These are phyloP conservation scores for Eupithecia pulchellata DNA, from an alignment of 2,888 invertebrate species.

Conservation along the genomic window DNA sequence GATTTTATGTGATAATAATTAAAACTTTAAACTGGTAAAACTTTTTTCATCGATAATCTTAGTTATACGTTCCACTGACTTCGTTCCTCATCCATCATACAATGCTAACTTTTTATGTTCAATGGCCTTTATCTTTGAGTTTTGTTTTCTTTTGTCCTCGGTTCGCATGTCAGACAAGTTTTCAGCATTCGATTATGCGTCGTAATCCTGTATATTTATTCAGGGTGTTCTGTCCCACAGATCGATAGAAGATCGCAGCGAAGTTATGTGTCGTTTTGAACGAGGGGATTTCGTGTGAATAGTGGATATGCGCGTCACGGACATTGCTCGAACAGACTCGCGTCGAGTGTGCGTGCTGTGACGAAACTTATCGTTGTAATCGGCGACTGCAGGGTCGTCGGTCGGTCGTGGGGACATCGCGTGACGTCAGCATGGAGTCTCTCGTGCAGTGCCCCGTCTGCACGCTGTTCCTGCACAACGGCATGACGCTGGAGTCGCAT, in stretches of 20 bases:
- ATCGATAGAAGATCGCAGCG: constrained; percentile 79
- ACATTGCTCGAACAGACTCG: constrained; percentile 66
- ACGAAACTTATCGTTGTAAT: constrained; percentile 55
- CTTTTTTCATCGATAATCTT: constrained; percentile 43
- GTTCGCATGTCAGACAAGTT: constrained; percentile 74
- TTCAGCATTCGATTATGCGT: constrained; percentile 64
- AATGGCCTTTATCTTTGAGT: constrained; percentile 83
- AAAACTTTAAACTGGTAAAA: constrained; percentile 67
- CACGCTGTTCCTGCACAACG: constrained; percentile 92
- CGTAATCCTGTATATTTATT: constrained; percentile 66
- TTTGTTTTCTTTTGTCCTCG: constrained; percentile 84
- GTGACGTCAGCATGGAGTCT: constrained; percentile 73
- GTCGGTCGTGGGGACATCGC: constrained; percentile 35
- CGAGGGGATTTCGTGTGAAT: constrained; percentile 70
- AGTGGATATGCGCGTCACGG: constrained; percentile 78
- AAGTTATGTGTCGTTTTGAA: constrained; percentile 76
- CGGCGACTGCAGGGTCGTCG: constrained; percentile 42
- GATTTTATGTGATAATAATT: constrained; percentile 73
- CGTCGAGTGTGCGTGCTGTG: constrained; percentile 65
- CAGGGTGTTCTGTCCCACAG: constrained; percentile 77
- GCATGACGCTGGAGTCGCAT: constrained; percentile 92
- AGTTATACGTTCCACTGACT: constrained; percentile 55
- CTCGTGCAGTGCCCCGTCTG: constrained; percentile 92
- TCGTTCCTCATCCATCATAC: constrained; percentile 67
- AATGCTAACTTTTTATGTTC: constrained; percentile 81